These are phyloP conservation scores for Hirtodrosophila confusa DNA, from an alignment of 2,888 invertebrate genomes.

Conservation along the genomic window DNA sequence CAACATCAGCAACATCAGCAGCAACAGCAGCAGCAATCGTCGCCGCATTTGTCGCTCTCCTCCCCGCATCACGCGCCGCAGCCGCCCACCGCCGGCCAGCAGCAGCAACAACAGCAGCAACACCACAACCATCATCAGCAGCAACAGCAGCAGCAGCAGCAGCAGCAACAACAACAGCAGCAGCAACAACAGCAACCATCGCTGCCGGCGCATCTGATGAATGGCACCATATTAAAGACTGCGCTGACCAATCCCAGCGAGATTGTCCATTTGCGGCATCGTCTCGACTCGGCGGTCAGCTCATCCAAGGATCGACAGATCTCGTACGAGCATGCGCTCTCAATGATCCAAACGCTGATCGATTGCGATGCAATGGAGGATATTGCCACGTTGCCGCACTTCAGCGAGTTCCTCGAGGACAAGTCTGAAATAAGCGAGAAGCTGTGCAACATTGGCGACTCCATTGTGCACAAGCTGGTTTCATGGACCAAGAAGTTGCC, in stretches of 20 bases:
- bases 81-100: slow-evolving; percentile 57
- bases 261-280: slow-evolving; percentile 94
- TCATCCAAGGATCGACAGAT: slow-evolving; percentile 93
- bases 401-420: slow-evolving; percentile 95
- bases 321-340: slow-evolving; percentile 92
- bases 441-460: slow-evolving; percentile 97
- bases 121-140: slow-evolving; percentile 70
- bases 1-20: slow-evolving; percentile 60
- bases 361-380: slow-evolving; percentile 99
- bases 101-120: slow-evolving; percentile 77
- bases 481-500: slow-evolving; percentile 99
- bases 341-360: slow-evolving; percentile 96
- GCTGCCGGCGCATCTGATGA: slow-evolving; percentile 91
- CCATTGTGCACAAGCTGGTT: slow-evolving; percentile 98
- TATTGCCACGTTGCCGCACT: slow-evolving; percentile 95
- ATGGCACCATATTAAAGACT: slow-evolving; percentile 96
- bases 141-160: slow-evolving; percentile 73
- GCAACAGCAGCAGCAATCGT: slow-evolving; percentile 56
- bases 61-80: slow-evolving; percentile 82
- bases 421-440: slow-evolving; percentile 96
- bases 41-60: slow-evolving; percentile 64
- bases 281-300: slow-evolving; percentile 94
- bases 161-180: slow-evolving; percentile 45
- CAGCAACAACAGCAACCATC: slow-evolving; percentile 75
- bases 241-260: slow-evolving; percentile 97